Base-by-base conservation (phyloP, 2,113 vertebrate species). In the Mirounga angustirostris region DNA sequence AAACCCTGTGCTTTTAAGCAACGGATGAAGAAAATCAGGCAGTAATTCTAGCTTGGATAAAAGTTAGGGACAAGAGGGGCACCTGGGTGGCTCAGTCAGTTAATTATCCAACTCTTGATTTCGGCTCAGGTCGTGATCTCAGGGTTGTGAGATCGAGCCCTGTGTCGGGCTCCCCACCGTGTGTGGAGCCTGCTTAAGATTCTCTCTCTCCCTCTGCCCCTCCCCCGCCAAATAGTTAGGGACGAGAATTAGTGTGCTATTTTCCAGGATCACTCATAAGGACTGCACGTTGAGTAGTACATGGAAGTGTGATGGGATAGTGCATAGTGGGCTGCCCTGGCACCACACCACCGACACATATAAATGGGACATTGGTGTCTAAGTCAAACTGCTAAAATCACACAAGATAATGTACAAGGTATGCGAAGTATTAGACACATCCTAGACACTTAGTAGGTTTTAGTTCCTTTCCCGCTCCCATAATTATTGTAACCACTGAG, bases 31-130 rank as follows among this genome's bases (percentile, higher is more conserved):
- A 94, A 33, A 82, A 69, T 86, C 5, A 83, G 73, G 40, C 24
- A 82, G 67, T 26, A 97, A 69, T 82, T 81, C 61, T 78, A 89
- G 83, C 65, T 50, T 94, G 36, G 71, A 43, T 91, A 36, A 93
- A 95, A 91, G 30, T 94, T 56, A 30, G 26, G 59, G 59, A 58
- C n/a, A 74, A 92, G 91, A 97, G 67, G 67, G 33, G 18, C 67
- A 69, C 18, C 18, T 69, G 8, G 18, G 18, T 36, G 33, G 67
- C 67, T 36, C 67, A 36, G 33, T 69, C 1, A 4, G 33, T 69
- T 36, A 69, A 36, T n/a, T 36, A 18, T 69, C 67, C 67, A 69
- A 7, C 67, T 69, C 33, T 36, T 69, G 67, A 69, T 36, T 69
- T 36, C 0, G 18, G 67, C 15, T 36, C 33, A 69, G 16, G 67